Evolutionary conservation across 2,797 vertebrate genomes (phyloP).

Genomic region (Macroramphosus scolopax): DNA sequence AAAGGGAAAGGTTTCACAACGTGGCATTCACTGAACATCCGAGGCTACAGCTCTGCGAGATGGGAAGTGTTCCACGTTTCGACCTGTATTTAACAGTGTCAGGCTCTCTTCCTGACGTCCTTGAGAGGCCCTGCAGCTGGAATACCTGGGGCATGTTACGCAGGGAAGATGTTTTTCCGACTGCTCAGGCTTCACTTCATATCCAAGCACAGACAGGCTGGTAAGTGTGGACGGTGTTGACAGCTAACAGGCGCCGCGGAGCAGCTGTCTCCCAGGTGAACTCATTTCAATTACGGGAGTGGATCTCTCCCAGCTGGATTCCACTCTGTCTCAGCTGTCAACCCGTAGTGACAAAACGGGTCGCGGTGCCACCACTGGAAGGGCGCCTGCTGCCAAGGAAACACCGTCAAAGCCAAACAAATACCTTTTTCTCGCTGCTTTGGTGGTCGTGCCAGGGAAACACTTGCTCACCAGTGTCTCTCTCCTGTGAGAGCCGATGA

Average conservation of each 20-base stretch:
- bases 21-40: background rate
- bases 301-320: slow-evolving; percentile 68
- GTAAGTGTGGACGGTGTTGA: slow-evolving; percentile 34
- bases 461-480: slow-evolving; percentile 68
- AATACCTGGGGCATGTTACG: slow-evolving; percentile 18
- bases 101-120: slow-evolving; percentile 18
- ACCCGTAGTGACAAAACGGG: slow-evolving; percentile 61
- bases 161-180: slow-evolving; percentile 16
- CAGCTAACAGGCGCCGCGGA: slow-evolving; percentile 54
- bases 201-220: slow-evolving; percentile 22
- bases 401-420: slow-evolving; percentile 63
- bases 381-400: slow-evolving; percentile 67
- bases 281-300: slow-evolving; percentile 74
- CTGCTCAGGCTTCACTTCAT: slow-evolving; percentile 21
- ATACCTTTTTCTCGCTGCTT: slow-evolving; percentile 52
- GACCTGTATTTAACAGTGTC: background rate
- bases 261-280: slow-evolving; percentile 72
- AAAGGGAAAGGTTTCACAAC: background rate
- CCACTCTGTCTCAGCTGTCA: slow-evolving; percentile 67
- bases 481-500: slow-evolving; percentile 67
- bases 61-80: slow-evolving; percentile 15
- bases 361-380: slow-evolving; percentile 43
- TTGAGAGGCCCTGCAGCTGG: slow-evolving; percentile 15
- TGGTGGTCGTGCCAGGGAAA: slow-evolving; percentile 65
- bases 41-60: background rate